phyloP scores from a whole-genome alignment of 2,888 invertebrate genomes.

The Hydraecia micacea region DNA sequence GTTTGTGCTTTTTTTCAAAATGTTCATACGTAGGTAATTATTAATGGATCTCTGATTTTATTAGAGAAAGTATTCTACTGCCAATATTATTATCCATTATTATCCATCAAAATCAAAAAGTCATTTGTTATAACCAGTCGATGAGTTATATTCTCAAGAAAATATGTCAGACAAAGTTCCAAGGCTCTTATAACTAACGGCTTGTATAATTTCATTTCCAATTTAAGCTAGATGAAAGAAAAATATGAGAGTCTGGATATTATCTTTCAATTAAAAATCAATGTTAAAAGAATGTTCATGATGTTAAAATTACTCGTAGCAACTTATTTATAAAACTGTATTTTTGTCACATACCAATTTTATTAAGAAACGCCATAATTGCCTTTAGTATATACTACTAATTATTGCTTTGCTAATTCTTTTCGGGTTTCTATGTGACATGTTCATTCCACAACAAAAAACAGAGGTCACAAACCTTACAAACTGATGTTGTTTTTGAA shows the following conservation, averaged over 20 bases:
- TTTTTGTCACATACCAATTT: neutral
- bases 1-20: too few species aligned
- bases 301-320: neutral
- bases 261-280: conserved; percentile 22
- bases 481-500: conserved; percentile 6
- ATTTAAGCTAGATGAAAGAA: conserved; percentile 21
- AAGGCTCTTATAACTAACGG: neutral
- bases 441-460: neutral
- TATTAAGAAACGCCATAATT: neutral
- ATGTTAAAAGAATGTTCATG: neutral
- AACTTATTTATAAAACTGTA: neutral
- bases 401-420: neutral
- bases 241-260: conserved; percentile 18
- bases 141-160: neutral
- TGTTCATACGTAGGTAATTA: neutral
- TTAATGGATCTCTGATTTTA: neutral
- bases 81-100: too few species aligned
- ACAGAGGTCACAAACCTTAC: neutral
- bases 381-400: too few species aligned
- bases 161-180: neutral
- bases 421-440: neutral
- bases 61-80: neutral
- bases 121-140: neutral
- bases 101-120: neutral
- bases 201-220: neutral